Percentiles rank a stretch among this genome's conserved stretches.
These are phyloP conservation scores for Apocrypta bakeri DNA, from an alignment of 1,140 invertebrate genomes.

Conservation along the genomic window DNA sequence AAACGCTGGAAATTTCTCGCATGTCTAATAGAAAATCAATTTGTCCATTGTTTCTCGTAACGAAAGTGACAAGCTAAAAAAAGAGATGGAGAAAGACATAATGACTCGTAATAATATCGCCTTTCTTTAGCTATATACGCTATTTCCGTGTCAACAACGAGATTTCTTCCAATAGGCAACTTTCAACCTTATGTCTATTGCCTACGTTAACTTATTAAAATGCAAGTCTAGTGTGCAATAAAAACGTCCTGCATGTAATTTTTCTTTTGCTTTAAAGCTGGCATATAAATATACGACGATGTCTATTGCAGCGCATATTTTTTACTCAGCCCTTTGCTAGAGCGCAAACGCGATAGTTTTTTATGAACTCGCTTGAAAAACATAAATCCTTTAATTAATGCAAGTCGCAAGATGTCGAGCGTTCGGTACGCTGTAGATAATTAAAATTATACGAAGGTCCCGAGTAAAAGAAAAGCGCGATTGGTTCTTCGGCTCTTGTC, in stretches of 20 bases:
- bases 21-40: conserved; percentile 43
- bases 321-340: conserved; percentile 50
- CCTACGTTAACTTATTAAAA: background rate
- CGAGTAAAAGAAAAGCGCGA: conserved; percentile 54
- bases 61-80: conserved; percentile 26
- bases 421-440: conserved; percentile 65
- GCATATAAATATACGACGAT: conserved; percentile 56
- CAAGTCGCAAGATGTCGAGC: conserved; percentile 53
- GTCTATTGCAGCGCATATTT: conserved; percentile 44
- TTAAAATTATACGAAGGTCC: conserved; percentile 71
- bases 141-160: no score
- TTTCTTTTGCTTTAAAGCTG: conserved; percentile 24
- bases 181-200: conserved; percentile 35
- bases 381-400: conserved; percentile 70
- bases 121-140: conserved; percentile 29
- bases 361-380: background rate
- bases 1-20: conserved; percentile 16
- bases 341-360: background rate
- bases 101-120: conserved; percentile 14
- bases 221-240: background rate
- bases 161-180: conserved; percentile 23
- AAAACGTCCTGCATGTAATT: conserved; percentile 5
- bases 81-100: background rate
- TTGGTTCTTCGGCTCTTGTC: conserved; percentile 54
- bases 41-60: conserved; percentile 44